Conservation (phyloP, 2,113 vertebrate genomes). For the Tetrax tetrax region DNA sequence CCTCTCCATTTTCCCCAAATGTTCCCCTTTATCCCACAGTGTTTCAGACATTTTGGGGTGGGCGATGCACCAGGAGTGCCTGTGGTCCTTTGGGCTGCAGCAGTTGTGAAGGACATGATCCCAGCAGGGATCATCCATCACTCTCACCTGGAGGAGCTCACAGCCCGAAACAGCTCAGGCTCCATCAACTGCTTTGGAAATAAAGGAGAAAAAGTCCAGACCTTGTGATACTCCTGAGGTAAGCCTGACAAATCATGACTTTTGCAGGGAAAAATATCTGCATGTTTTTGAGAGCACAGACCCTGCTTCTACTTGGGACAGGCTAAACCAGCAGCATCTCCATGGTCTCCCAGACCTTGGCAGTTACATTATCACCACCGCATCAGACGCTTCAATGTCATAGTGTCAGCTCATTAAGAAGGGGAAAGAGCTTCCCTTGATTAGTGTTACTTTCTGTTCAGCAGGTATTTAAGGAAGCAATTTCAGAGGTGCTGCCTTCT, state of each 20-base stretch:
- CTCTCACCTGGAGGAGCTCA: neutral
- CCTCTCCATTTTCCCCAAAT: neutral
- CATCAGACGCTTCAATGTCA: neutral
- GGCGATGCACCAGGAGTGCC: neutral
- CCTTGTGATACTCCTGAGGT: accelerated
- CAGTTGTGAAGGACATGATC: accelerated
- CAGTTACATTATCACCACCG: neutral
- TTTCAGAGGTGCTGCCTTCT: neutral
- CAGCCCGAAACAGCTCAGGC: neutral
- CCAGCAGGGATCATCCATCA: neutral
- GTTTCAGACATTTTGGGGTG: neutral
- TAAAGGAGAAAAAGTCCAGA: neutral
- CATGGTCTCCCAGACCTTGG: neutral
- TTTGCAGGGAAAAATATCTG: neutral
- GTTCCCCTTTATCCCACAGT: neutral
- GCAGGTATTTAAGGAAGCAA: slow-evolving; percentile 7
- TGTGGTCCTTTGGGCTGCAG: accelerated
- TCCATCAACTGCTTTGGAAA: neutral
- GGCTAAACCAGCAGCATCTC: neutral
- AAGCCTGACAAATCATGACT: neutral
- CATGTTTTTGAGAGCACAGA: neutral
- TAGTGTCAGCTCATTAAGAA: neutral
- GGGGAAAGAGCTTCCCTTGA: neutral
- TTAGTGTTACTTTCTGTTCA: neutral
- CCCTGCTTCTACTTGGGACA: neutral